Evolutionary conservation across 2,888 invertebrate species (phyloP), one percentile per base, ranked within the genome.

Genomic region (Lissocephala sabroskyi): DNA sequence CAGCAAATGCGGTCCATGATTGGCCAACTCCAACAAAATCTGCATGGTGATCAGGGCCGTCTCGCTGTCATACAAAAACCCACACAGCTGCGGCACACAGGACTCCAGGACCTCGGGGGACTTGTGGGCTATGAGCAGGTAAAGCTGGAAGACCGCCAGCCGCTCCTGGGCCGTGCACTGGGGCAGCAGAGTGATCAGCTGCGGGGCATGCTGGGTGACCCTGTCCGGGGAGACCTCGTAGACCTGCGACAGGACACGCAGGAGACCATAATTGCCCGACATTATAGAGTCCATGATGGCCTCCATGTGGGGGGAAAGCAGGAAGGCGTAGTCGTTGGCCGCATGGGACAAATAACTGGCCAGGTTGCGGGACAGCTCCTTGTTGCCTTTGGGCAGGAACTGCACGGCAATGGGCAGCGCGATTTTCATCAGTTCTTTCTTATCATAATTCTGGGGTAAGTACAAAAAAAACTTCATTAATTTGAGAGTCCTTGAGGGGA

Each of bases 341-440:
- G 96, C 96, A 61, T 97, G 86, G 0, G 96, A 96, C 42, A 97
- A 87, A 84, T 97, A 97, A 42, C 95, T 92, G 32, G 96, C 94
- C 87, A 96, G 91, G 82, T 95, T 96, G 50, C 95, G 87, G 0
- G 94, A 94, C 56, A 97, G 87, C 83, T 96, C 96, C 58, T 91
- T 89, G 84, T 97, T 97, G 45, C 94, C 94, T 81, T 94, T 94
- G 76, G 94, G 93, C 42, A 97, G 86, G 84, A 96, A 96, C 85
- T 95, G 94, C 1, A 97, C 95, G 1, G 96, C 95, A 3, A 95
- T 91, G 0, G 97, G 96, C 59, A 97, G 86, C 36, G 95, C 94
- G 36, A 83, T 79, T 62, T 84, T 82, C 85, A 85, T 85, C 23
- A 89, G 87, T 49, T 85, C 86, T 62, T 88, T 88, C 66, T 88